These are phyloP conservation scores for Solenopsis invicta DNA, from an alignment of 1,140 invertebrate genomes.

Conservation along the genomic window DNA sequence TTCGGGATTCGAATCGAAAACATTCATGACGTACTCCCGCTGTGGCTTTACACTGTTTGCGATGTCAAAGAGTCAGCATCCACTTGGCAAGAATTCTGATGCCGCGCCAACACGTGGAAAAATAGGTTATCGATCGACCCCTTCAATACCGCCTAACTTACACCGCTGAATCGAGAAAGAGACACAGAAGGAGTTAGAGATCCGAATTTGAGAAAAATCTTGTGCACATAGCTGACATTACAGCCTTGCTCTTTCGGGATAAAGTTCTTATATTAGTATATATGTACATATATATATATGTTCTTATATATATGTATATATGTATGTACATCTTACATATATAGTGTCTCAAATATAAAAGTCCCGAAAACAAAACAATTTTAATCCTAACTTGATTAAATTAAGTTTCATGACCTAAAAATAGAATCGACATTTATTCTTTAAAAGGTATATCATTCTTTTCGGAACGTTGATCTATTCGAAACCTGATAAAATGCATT, in stretches of 20 bases:
- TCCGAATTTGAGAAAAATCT: constrained; percentile 25
- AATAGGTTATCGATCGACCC: constrained; percentile 80
- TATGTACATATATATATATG: too few species aligned
- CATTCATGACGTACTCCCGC: constrained; percentile 71
- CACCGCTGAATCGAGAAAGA: neutral
- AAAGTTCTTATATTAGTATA: neutral
- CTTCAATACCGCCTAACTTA: constrained; percentile 24
- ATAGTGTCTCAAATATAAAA: neutral
- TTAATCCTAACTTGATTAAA: too few species aligned
- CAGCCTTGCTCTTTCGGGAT: neutral
- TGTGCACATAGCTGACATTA: neutral
- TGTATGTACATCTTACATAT: too few species aligned
- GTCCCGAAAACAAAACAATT: too few species aligned
- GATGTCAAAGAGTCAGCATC: constrained; percentile 71
- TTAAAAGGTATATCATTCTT: too few species aligned
- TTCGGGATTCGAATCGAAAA: constrained; percentile 67
- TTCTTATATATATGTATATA: too few species aligned
- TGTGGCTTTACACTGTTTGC: constrained; percentile 53
- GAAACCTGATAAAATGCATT: too few species aligned
- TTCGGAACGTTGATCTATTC: too few species aligned
- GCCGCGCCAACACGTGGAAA: constrained; percentile 74
- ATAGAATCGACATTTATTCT: too few species aligned
- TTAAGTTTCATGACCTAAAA: too few species aligned
- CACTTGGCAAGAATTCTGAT: constrained; percentile 75
- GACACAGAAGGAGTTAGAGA: neutral